Percentiles rank a stretch among this genome's conserved stretches.
Conservation (phyloP, 2,113 vertebrate genomes). For the Hassar affinis region DNA sequence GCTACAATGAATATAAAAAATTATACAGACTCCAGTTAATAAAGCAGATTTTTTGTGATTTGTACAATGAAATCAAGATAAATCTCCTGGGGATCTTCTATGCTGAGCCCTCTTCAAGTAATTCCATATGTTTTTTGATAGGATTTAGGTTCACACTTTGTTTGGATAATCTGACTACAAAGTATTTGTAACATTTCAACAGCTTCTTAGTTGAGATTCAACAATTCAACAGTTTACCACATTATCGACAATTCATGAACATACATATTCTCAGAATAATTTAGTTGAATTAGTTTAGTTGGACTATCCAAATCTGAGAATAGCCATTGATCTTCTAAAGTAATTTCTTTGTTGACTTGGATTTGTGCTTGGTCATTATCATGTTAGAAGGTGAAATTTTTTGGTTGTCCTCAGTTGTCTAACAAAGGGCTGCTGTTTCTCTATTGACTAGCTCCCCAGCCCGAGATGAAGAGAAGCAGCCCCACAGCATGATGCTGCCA, state of each 20-base stretch:
- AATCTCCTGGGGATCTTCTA: background rate
- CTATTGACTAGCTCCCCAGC: background rate
- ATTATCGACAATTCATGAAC: no score
- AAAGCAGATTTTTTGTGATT: background rate
- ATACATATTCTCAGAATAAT: no score
- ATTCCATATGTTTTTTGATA: background rate
- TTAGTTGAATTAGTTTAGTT: no score
- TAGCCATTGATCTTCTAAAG: background rate
- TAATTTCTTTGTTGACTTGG: no score
- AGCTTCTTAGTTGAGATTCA: no score
- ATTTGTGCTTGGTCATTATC: background rate
- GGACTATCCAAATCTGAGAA: no score
- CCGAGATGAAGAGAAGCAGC: no score
- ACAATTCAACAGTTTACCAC: no score
- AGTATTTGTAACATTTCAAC: no score
- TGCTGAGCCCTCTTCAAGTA: background rate
- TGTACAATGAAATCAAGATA: background rate
- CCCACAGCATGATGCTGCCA: background rate
- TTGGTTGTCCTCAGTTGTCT: background rate
- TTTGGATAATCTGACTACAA: no score
- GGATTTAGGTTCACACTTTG: background rate
- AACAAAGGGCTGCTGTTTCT: background rate
- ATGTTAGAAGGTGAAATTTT: background rate
- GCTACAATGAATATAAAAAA: background rate
- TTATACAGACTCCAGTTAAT: background rate